A percentile compares a stretch with the other conserved stretches of the same genome.
These are phyloP conservation scores for Anhinga anhinga DNA, from an alignment of 2,113 vertebrate genomes.

Conservation along the genomic window DNA sequence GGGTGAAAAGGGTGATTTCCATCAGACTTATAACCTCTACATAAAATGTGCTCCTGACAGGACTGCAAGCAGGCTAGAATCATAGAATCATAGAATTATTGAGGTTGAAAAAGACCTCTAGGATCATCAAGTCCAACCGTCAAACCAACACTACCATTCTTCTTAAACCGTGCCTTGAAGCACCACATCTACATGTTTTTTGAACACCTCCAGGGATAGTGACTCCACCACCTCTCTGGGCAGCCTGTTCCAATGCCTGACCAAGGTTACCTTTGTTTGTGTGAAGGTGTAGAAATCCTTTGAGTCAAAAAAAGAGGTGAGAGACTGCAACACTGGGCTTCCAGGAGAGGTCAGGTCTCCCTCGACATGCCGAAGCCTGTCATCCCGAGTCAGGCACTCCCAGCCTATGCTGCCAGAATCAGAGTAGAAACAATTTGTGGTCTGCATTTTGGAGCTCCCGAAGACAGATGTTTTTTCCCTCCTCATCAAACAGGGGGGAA, in stretches of 20 bases:
- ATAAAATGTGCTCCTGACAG: background rate
- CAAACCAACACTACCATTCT: too few relatives aligned
- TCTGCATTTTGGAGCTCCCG: background rate
- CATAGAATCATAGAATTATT: too few relatives aligned
- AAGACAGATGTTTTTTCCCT: background rate
- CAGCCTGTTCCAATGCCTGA: too few relatives aligned
- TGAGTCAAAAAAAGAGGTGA: background rate
- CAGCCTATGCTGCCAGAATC: background rate
- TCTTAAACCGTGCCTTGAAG: too few relatives aligned
- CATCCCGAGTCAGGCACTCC: background rate
- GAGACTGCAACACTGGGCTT: background rate
- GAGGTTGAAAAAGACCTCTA: too few relatives aligned
- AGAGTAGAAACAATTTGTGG: background rate
- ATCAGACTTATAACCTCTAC: background rate
- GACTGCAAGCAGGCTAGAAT: background rate
- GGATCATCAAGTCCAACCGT: too few relatives aligned
- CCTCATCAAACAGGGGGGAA: background rate
- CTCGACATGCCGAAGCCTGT: accelerated
- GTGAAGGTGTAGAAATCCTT: background rate
- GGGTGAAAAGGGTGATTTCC: background rate
- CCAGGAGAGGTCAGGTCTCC: background rate
- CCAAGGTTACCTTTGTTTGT: background rate
- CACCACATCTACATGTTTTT: too few relatives aligned
- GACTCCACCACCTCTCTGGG: too few relatives aligned
- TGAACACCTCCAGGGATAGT: too few relatives aligned